These are phyloP conservation scores for Pedionomus torquatus DNA, from an alignment of 2,113 vertebrate genomes.

Conservation along the genomic window DNA sequence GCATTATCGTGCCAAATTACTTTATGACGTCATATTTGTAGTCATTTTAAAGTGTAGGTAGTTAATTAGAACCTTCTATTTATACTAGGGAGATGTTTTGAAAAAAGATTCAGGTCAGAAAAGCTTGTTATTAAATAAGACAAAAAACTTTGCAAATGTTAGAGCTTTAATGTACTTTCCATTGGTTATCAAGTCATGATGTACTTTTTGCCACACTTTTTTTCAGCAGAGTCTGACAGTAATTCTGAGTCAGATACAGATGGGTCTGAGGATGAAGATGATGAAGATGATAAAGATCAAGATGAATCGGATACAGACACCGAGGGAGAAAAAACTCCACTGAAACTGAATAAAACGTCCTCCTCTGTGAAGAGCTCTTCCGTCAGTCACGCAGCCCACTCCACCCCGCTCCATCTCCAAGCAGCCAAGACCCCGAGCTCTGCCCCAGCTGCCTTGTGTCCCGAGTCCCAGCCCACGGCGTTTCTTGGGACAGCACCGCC, in stretches of 20 bases:
- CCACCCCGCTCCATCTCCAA: constrained; percentile 86
- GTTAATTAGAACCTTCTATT: background rate
- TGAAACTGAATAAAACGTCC: constrained; percentile 78
- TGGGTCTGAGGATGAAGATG: constrained; percentile 86
- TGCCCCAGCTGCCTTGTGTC: constrained; percentile 78
- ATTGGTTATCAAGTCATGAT: constrained; percentile 51
- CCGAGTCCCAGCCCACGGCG: constrained; percentile 73
- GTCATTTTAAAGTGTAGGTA: background rate
- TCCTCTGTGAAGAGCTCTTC: constrained; percentile 82
- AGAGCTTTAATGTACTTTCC: background rate
- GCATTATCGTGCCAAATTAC: background rate
- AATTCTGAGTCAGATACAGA: constrained; percentile 91
- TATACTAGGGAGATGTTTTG: background rate
- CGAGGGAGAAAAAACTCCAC: constrained; percentile 80
- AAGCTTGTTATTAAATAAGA: background rate
- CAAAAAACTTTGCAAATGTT: background rate
- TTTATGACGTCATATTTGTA: background rate
- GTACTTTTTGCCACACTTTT: constrained; percentile 58
- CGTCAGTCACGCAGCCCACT: constrained; percentile 83
- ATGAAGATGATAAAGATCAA: constrained; percentile 85
- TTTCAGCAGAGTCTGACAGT: constrained; percentile 87
- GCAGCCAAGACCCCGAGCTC: constrained; percentile 78
- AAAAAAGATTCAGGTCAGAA: background rate
- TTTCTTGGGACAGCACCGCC: constrained; percentile 78
- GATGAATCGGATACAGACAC: constrained; percentile 86